Evolutionary conservation across 2,113 vertebrate species (phyloP), one percentile per base, ranked within the genome.

Genomic region (Urocolius indicus): DNA sequence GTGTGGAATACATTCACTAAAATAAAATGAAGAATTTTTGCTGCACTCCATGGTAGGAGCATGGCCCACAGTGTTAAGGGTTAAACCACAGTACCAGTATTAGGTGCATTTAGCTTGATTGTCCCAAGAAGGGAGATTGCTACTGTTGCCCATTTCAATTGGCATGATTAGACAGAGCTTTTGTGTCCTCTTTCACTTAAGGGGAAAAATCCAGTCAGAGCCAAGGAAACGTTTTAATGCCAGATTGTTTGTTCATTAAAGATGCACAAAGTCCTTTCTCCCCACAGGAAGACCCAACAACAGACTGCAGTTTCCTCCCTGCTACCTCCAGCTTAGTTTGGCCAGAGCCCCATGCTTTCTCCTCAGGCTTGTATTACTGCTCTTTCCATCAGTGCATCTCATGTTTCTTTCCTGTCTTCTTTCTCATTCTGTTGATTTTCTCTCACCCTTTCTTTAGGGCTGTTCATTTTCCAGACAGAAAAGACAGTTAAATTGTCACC

Each of bases 391-490:
- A 69, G 9, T 4, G 22, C 21, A 54, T 71, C 55, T 83, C 51
- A 26, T 27, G 30, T 68, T 80, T 76, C 55, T 88, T 80, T 88
- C 58, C 75, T 58, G 32, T 73, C 41, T 45, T 88, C 54, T 69
- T 90, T 77, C 82, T 88, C 79, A 32, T 24, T 41, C 71, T 45
- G 5, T 79, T 51, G 27, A 51, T 46, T 80, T 84, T 67, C 43
- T 81, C 43, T 69, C 90, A 68, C 41, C 23, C 43, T 66, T 91
- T 94, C 66, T 82, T 90, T 84, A 23, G 67, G 54, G 54, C 52
- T 52, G 49, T 72, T 94, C 71, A 21, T 59, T 96, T 91, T 85
- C 67, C 87, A 95, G 84, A 85, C 27, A 83, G 78, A 51, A 84
- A 78, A 87, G 69, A 65, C 77, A 91, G 78, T 90, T 90, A 76